These are phyloP conservation scores for Ptilonorhynchus violaceus DNA, from an alignment of 2,113 vertebrate genomes.

Conservation along the genomic window DNA sequence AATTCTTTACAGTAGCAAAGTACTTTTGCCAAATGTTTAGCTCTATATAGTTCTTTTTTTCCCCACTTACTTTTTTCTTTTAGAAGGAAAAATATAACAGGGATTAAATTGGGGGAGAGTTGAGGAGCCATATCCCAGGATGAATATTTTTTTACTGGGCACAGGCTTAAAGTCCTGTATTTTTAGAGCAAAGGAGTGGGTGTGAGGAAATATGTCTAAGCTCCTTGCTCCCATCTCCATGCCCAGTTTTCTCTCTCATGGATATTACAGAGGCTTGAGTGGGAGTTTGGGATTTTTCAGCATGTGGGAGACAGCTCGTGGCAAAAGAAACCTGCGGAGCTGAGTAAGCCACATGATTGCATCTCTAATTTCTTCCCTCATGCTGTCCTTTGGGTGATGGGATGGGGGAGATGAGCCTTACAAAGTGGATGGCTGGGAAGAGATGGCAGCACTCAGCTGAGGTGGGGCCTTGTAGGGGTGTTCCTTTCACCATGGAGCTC, in stretches of 20 bases:
- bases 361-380: not conserved
- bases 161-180: not conserved
- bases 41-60: not conserved
- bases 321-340: not conserved
- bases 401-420: not conserved
- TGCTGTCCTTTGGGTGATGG: not conserved
- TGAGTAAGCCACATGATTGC: not conserved
- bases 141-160: not conserved
- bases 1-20: conserved; percentile 25
- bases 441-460: accelerated
- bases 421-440: accelerated
- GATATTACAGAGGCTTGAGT: not conserved
- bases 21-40: conserved; percentile 21
- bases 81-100: not conserved
- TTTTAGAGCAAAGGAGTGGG: conserved; percentile 24
- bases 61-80: not conserved
- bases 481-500: not conserved
- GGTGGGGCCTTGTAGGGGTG: no score
- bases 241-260: not conserved
- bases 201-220: conserved; percentile 3
- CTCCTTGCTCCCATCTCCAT: not conserved
- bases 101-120: not conserved
- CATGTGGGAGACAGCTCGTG: not conserved
- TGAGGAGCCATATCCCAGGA: not conserved
- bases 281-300: not conserved